phyloP scores from a whole-genome alignment of 2,797 vertebrate genomes.

The Chiloscyllium punctatum region DNA sequence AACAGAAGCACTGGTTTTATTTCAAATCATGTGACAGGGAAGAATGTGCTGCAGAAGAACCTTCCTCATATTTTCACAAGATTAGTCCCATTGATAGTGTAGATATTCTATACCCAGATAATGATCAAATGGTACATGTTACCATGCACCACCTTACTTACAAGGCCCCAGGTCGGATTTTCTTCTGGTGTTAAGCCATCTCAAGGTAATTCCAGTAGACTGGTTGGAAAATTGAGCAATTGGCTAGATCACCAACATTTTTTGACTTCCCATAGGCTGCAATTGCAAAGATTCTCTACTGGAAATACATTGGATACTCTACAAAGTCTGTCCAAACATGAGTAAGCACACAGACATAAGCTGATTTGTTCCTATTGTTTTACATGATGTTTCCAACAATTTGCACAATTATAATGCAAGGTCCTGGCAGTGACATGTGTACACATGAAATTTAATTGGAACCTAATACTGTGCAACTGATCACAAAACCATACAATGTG shows the following conservation, averaged over 20 bases:
- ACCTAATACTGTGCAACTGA: not conserved
- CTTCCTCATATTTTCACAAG: not conserved
- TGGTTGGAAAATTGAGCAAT: not conserved
- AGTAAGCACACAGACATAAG: not conserved
- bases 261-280: not conserved
- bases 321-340: not conserved
- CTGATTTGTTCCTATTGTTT: not conserved
- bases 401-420: not conserved
- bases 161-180: not conserved
- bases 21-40: not conserved
- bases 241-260: not conserved
- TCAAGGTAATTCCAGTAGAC: not conserved
- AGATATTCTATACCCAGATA: not conserved
- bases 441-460: not conserved
- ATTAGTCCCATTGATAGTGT: not conserved
- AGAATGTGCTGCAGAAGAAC: not conserved
- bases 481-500: too few species aligned
- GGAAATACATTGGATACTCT: not conserved
- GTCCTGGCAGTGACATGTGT: not conserved
- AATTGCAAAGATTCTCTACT: not conserved
- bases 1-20: not conserved
- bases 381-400: not conserved
- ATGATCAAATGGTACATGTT: not conserved
- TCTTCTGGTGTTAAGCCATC: not conserved
- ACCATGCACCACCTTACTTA: not conserved